Evolutionary conservation across 2,888 invertebrate genomes (phyloP), one percentile per base, ranked within the genome.

Genomic region (Epistrophella euchroma): DNA sequence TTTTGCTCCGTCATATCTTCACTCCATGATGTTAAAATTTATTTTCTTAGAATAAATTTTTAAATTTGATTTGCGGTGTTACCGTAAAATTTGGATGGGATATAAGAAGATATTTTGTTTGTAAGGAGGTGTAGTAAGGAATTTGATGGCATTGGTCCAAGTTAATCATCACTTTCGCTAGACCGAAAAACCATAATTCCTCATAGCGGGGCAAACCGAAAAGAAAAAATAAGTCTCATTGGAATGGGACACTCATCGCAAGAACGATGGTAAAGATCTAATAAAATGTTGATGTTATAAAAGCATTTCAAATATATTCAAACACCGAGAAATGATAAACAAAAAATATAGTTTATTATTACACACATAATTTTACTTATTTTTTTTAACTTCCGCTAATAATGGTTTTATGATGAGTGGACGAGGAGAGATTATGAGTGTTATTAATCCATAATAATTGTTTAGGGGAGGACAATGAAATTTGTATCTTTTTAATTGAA

Each of bases 121-220:
- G 52, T 35, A 60, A 19, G 37, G 37, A 60, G 58, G 35, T 62
- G 35, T 64, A 6, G 89, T 89, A 88, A 84, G 71, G 90, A 91
- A 91, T 91, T 90, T 90, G 81, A 88, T 91, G 91, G 91, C 90
- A 88, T 25, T 9, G 37, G 62, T 90, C 91, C 91, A 91, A 89
- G 85, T 90, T 90, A 91, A 91, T 90, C 91, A 90, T 88, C 91
- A 91, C 91, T 91, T 91, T 91, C 91, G 90, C 91, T 90, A 90
- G 90, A 90, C 89, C 90, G 82, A 86, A 74, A 56, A 77, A 76
- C 73, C 77, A 82, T 77, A 74, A 82, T 66, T 77, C 50, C 52
- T 58, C 74, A 76, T 76, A 70, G 72, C 76, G 50, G 45, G 47
- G 6, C 0, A 11, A 50, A 22, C 22, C 22, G 15, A 22, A 15